A percentile compares a stretch with the other conserved stretches of the same genome.
Evolutionary conservation across 2,888 invertebrate genomes (phyloP).

Genomic region (Acleris sparsana): DNA sequence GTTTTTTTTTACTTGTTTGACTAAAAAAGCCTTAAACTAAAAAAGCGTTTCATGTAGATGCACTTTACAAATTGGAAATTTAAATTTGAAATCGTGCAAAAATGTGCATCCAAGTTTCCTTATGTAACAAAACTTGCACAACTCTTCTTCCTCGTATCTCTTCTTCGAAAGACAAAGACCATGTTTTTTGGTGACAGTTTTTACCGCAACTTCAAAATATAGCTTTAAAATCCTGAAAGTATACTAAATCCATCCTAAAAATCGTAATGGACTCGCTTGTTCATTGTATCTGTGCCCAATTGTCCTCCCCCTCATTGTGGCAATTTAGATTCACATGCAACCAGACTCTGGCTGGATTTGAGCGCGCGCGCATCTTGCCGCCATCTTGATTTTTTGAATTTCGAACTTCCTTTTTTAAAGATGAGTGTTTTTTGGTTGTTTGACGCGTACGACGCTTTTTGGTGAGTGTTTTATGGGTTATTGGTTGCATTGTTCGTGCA

Average conservation of each 20-base stretch:
- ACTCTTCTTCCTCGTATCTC: too few relatives aligned
- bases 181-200: too few relatives aligned
- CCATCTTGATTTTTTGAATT: slow-evolving; percentile 28
- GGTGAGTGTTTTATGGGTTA: slow-evolving; percentile 56
- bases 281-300: slow-evolving; percentile 63
- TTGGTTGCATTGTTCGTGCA: too few relatives aligned
- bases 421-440: slow-evolving; percentile 56
- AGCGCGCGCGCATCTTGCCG: slow-evolving; percentile 43
- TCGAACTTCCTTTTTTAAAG: slow-evolving; percentile 41
- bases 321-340: slow-evolving; percentile 58
- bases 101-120: too few relatives aligned
- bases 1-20: too few relatives aligned
- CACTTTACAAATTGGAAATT: too few relatives aligned
- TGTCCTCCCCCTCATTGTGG: slow-evolving; percentile 63
- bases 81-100: too few relatives aligned
- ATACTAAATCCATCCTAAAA: slow-evolving; percentile 25
- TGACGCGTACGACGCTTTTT: slow-evolving; percentile 58
- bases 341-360: slow-evolving; percentile 58
- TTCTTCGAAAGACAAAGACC: too few relatives aligned
- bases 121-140: too few relatives aligned
- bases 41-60: too few relatives aligned
- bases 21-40: too few relatives aligned
- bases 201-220: too few relatives aligned
- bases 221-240: not conserved
- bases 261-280: slow-evolving; percentile 45